These are phyloP conservation scores for Probaryconus sp. DNA, from an alignment of 1,140 invertebrate genomes.

Conservation along the genomic window DNA sequence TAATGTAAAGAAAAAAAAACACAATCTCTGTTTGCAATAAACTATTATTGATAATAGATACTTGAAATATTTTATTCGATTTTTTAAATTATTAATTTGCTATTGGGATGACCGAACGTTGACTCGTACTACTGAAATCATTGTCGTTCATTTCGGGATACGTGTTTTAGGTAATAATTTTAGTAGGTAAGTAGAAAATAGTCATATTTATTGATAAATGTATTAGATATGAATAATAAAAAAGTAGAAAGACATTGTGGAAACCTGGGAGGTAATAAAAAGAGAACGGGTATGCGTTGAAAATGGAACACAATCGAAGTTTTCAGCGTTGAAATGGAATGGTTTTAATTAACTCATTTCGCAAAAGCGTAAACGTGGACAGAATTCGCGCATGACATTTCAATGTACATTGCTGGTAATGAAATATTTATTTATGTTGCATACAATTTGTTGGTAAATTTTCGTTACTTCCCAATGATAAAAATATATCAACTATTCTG, in stretches of 20 bases:
- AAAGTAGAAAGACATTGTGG: constrained; percentile 6
- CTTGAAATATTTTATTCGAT: too few relatives aligned
- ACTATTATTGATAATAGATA: too few relatives aligned
- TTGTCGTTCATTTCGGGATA: too few relatives aligned
- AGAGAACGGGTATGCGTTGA: constrained; percentile 4
- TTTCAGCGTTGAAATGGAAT: constrained; percentile 16
- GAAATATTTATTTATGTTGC: constrained; percentile 30
- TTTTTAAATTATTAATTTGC: too few relatives aligned
- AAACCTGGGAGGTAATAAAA: constrained; percentile 15
- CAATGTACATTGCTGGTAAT: constrained; percentile 1
- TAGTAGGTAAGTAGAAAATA: too few relatives aligned
- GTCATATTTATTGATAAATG: constrained; percentile 18
- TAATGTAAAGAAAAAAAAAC: too few relatives aligned
- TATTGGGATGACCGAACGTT: too few relatives aligned
- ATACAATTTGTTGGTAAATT: constrained; percentile 1
- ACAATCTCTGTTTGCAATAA: too few relatives aligned
- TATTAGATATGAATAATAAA: neutral
- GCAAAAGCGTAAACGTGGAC: constrained; percentile 35
- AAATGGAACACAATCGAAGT: constrained; percentile 30
- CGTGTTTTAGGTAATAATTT: too few relatives aligned
- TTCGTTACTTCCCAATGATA: constrained; percentile 25
- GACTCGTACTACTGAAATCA: too few relatives aligned
- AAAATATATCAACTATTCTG: constrained; percentile 12
- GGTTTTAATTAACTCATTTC: constrained; percentile 44
- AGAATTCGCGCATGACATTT: constrained; percentile 23